Conservation (phyloP, 2,888 invertebrate genomes). For the Scaptomyza tumidula region DNA sequence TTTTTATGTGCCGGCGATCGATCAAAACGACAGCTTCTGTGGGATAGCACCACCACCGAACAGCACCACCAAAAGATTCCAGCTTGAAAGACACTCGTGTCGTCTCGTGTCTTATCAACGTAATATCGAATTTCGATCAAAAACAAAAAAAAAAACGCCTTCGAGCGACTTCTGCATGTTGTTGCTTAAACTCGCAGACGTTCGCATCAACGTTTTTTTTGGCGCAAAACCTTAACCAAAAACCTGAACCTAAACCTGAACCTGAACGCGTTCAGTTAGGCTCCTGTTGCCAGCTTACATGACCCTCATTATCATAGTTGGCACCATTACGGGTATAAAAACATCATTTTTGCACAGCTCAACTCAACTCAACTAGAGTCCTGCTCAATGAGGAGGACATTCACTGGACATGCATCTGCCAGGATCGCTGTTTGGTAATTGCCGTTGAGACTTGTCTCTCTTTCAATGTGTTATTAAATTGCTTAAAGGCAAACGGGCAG, state of each 20-base stretch:
- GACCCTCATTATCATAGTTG: slow-evolving; percentile 84
- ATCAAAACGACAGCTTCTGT: slow-evolving; percentile 80
- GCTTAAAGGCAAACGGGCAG: slow-evolving; percentile 67
- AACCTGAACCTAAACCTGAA: slow-evolving; percentile 15
- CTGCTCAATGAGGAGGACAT: slow-evolving; percentile 57
- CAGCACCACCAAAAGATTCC: slow-evolving; percentile 61
- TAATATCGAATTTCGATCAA: slow-evolving; percentile 84
- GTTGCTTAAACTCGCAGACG: slow-evolving; percentile 19
- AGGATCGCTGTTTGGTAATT: slow-evolving; percentile 59
- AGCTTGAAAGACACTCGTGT: slow-evolving; percentile 28
- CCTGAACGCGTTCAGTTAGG: background rate
- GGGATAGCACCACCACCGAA: slow-evolving; percentile 35
- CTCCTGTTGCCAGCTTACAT: slow-evolving; percentile 59
- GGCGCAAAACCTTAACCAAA: slow-evolving; percentile 63
- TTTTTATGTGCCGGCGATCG: slow-evolving; percentile 81
- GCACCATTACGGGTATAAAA: slow-evolving; percentile 80
- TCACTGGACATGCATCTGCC: slow-evolving; percentile 68
- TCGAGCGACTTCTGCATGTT: slow-evolving; percentile 65
- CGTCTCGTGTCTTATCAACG: slow-evolving; percentile 80
- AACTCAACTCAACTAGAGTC: slow-evolving; percentile 23
- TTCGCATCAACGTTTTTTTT: slow-evolving; percentile 58
- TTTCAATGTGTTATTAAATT: slow-evolving; percentile 71
- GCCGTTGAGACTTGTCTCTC: slow-evolving; percentile 61
- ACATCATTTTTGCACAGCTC: slow-evolving; percentile 60
- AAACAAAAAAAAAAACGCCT: slow-evolving; percentile 65